phyloP scores from a whole-genome alignment of 1,140 invertebrate genomes.

The Ridgeia piscesae region DNA sequence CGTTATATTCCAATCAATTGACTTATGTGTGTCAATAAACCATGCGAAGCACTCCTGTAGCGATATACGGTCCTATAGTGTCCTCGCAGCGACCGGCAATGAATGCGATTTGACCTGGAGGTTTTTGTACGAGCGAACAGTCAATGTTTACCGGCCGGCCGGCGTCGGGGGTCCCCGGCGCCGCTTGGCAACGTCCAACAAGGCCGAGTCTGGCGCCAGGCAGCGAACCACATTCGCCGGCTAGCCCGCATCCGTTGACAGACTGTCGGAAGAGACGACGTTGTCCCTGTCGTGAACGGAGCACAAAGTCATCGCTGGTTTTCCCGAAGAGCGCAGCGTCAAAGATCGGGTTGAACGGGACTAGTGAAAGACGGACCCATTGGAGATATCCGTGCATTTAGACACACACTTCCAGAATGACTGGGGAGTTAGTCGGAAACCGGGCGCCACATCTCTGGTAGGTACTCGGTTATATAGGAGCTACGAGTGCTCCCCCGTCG shows the following conservation, averaged over 20 bases:
- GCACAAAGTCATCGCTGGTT: neutral
- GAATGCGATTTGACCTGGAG: neutral
- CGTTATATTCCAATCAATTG: neutral
- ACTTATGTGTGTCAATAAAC: neutral
- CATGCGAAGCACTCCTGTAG: neutral
- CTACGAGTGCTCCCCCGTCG: too few species aligned
- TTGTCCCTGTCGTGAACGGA: neutral
- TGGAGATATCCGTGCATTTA: neutral
- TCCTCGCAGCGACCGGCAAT: neutral
- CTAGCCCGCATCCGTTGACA: neutral
- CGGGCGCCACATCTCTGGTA: neutral
- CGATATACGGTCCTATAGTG: neutral
- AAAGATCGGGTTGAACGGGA: neutral
- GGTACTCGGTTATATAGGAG: neutral
- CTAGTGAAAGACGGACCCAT: neutral
- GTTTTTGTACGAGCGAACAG: neutral
- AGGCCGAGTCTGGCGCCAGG: neutral
- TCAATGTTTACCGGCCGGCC: neutral
- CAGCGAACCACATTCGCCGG: neutral
- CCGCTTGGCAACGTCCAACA: neutral
- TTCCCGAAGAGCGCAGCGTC: neutral
- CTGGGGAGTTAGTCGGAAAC: neutral
- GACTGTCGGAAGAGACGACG: neutral
- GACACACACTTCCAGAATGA: neutral
- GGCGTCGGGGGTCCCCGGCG: too few species aligned